Percentiles rank a stretch among this genome's conserved stretches.
These are phyloP conservation scores for Rhinolophus ferrumequinum DNA, from an alignment of 2,113 vertebrate species.

Conservation along the genomic window DNA sequence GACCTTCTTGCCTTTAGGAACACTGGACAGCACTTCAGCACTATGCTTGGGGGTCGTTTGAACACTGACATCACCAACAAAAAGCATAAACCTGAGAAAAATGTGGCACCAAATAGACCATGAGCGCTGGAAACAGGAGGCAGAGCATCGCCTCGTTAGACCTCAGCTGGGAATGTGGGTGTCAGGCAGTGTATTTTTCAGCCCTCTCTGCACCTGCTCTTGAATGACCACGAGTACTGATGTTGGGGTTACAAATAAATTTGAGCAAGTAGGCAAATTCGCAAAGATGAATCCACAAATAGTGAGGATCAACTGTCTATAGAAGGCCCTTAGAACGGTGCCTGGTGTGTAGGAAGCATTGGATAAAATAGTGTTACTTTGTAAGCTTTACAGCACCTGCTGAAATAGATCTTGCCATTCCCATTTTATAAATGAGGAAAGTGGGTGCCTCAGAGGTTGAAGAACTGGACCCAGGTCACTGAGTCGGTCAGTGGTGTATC, in stretches of 20 bases:
- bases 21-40: background rate
- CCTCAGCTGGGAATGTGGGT: background rate
- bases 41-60: background rate
- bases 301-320: background rate
- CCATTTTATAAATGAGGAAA: background rate
- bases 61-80: background rate
- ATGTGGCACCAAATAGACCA: background rate
- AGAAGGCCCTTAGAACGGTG: background rate
- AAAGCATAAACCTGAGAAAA: background rate
- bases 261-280: background rate
- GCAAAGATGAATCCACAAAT: background rate
- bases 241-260: background rate
- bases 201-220: no score
- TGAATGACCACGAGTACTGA: background rate
- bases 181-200: background rate
- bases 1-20: background rate
- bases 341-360: background rate
- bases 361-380: background rate
- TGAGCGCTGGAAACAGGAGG: background rate
- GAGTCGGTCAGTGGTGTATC: background rate
- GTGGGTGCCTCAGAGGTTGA: background rate
- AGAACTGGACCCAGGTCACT: background rate
- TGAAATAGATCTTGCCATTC: background rate
- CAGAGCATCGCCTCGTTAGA: accelerated
- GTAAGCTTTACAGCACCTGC: background rate